phyloP scores from a whole-genome alignment of 2,797 vertebrate species.

The Phylloscopus collybita region DNA sequence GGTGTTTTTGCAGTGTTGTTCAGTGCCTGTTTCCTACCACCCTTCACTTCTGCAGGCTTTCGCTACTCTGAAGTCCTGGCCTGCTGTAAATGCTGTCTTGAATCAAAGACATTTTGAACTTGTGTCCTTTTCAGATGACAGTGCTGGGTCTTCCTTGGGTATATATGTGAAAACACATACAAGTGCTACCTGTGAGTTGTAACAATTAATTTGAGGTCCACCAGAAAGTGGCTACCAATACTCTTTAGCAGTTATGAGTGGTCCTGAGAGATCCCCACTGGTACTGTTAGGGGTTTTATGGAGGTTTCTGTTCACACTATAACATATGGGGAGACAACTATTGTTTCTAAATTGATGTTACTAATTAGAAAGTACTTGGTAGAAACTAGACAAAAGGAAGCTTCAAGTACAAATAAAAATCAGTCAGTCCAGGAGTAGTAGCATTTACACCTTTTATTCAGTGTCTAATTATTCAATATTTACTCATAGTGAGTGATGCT shows the following conservation, averaged over 20 bases:
- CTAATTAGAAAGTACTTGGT: constrained; percentile 32
- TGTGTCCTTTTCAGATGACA: neutral
- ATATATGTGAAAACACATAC: constrained; percentile 7
- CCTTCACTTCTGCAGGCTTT: neutral
- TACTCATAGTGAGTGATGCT: neutral
- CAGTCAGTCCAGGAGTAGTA: neutral
- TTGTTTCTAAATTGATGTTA: constrained; percentile 4
- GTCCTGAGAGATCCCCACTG: neutral
- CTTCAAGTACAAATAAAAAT: neutral
- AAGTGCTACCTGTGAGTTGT: constrained; percentile 33
- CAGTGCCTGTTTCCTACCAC: neutral
- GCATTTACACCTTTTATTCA: neutral
- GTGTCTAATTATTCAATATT: neutral
- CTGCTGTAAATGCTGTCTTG: neutral
- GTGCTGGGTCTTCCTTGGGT: neutral
- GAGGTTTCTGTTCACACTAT: constrained; percentile 25
- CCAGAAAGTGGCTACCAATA: constrained; percentile 5
- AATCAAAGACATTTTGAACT: neutral
- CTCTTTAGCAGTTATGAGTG: constrained; percentile 33
- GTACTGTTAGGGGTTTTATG: neutral
- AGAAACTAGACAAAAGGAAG: constrained; percentile 48
- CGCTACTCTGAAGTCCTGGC: neutral
- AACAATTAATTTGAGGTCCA: constrained; percentile 35
- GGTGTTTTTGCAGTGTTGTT: neutral
- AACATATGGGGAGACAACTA: neutral